A percentile compares a stretch with the other conserved stretches of the same genome.
Evolutionary conservation across 2,888 invertebrate genomes (phyloP).

Genomic region (Fragum sueziense): DNA sequence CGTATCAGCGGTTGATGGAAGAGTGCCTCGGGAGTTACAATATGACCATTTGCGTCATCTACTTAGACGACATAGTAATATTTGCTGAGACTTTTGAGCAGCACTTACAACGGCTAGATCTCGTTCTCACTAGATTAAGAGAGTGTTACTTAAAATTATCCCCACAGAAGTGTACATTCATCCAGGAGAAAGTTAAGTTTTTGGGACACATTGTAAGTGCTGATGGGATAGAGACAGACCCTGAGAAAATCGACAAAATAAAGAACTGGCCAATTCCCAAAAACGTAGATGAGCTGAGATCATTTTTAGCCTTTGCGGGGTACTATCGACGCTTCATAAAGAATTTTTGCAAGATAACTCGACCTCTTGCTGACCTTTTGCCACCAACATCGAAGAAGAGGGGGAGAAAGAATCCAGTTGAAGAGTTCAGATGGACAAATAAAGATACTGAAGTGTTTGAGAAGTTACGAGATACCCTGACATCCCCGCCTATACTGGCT

Average conservation of each 20-base stretch:
- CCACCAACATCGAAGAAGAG: not conserved
- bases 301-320: not conserved
- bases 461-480: not conserved
- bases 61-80: slow-evolving; percentile 17
- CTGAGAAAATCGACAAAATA: too few species aligned
- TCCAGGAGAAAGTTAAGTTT: not conserved
- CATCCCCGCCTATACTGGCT: not conserved
- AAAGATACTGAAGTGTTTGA: not conserved
- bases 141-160: too few species aligned
- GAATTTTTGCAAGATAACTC: not conserved
- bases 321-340: not conserved
- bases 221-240: too few species aligned
- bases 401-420: not conserved
- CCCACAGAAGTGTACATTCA: not conserved
- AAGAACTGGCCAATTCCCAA: too few species aligned
- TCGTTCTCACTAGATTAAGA: not conserved
- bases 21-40: slow-evolving; percentile 1
- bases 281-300: not conserved
- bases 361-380: not conserved
- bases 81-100: not conserved
- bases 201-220: not conserved
- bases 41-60: slow-evolving; percentile 14
- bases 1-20: slow-evolving; percentile 25
- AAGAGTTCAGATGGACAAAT: not conserved
- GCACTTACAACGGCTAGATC: not conserved